Conservation (phyloP, 2,797 vertebrate genomes). For the Oryzias dopingdopingensis region DNA sequence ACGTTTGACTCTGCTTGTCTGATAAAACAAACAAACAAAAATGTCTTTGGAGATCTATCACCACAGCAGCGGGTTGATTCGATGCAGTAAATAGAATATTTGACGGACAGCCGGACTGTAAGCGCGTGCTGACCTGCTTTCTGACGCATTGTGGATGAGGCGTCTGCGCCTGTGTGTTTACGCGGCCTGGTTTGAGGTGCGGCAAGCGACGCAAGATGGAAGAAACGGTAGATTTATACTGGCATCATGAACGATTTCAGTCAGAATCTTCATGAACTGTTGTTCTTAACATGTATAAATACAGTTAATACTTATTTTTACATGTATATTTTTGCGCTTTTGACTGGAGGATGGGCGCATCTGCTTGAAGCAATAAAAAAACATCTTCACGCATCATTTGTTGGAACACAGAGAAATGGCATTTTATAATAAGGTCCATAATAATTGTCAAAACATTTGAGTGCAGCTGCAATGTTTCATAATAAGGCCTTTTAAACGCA, state of each 20-base stretch:
- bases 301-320: background rate
- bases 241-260: background rate
- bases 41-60: background rate
- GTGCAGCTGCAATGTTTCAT: conserved; percentile 17
- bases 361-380: too few species aligned
- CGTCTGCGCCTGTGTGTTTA: conserved; percentile 56
- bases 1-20: conserved; percentile 6
- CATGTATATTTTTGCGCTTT: too few species aligned
- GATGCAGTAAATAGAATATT: too few species aligned
- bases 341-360: too few species aligned
- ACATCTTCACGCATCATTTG: too few species aligned
- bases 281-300: background rate
- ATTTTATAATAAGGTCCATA: background rate
- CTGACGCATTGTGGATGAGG: conserved; percentile 58
- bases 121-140: conserved; percentile 41
- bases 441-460: background rate
- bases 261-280: too few species aligned
- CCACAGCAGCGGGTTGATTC: rapidly evolving
- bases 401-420: background rate
- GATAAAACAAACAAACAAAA: background rate
- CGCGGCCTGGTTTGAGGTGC: conserved; percentile 69
- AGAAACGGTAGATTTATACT: conserved; percentile 56
- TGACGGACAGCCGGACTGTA: background rate
- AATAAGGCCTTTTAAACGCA: conserved; percentile 32
- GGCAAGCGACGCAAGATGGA: conserved; percentile 71